A percentile compares a stretch with the other conserved stretches of the same genome.
phyloP scores from a whole-genome alignment of 2,797 vertebrate genomes.

The Poecile montanus region DNA sequence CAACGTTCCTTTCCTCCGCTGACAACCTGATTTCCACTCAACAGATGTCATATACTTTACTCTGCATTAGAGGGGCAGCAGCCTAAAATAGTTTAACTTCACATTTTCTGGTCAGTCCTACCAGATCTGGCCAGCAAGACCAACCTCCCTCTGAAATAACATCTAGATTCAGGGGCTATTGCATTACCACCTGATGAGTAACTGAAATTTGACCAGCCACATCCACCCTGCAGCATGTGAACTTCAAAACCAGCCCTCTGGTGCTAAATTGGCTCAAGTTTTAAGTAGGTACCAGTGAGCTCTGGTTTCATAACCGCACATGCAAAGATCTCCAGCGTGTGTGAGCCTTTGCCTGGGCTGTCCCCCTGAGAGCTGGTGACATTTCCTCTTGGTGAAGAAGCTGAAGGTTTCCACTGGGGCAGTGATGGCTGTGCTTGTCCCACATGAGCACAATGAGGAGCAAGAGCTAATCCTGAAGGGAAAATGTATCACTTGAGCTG shows the following conservation, averaged over 20 bases:
- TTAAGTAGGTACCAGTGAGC: slow-evolving; percentile 5
- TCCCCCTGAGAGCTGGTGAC: background rate
- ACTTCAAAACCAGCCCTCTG: slow-evolving; percentile 28
- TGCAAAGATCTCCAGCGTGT: background rate
- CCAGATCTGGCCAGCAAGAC: slow-evolving; percentile 5
- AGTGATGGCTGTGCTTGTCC: background rate
- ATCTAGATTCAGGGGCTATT: slow-evolving; percentile 12
- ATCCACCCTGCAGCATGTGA: slow-evolving; percentile 29
- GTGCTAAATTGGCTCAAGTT: slow-evolving; percentile 25
- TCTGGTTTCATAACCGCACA: background rate
- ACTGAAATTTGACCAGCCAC: slow-evolving; percentile 51
- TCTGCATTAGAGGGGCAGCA: background rate
- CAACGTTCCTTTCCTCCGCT: background rate
- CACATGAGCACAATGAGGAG: accelerated
- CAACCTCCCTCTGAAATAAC: slow-evolving; percentile 21
- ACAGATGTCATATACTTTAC: background rate
- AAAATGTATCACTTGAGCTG: background rate
- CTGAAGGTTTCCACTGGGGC: background rate
- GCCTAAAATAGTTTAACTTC: slow-evolving; percentile 38
- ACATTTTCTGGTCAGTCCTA: slow-evolving; percentile 2
- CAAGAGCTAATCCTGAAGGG: background rate
- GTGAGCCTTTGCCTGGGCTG: background rate
- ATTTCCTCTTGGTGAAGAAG: background rate
- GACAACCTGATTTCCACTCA: slow-evolving; percentile 32
- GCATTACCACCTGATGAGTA: slow-evolving; percentile 60